Base-by-base conservation (phyloP, 2,888 invertebrate genomes). In the Drosophila nr. perissopoda region DNA sequence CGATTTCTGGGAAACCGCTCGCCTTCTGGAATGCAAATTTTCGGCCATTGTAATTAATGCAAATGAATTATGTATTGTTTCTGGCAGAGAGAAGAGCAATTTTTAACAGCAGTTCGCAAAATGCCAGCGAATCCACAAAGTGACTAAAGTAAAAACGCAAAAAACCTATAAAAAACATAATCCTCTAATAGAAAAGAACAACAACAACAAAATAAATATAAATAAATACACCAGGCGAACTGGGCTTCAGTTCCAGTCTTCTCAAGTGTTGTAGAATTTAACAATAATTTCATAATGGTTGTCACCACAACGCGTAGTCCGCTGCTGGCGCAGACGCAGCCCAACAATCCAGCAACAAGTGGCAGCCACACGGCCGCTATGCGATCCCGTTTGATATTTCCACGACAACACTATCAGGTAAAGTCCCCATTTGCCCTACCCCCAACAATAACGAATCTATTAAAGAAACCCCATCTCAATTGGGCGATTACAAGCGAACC, bases 271-370 rank as follows among this genome's bases (percentile, higher is more conserved):
- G 68, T 27, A 42, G 21, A 21, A 29, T 57, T 33, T 25, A 29
- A 51, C 29, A 18, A 54, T 46, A 51, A 46, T 6, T 7, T 27
- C 6, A 53, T 13, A 29, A 92, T 92, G 92, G 92, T 92, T 68
- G 92, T 92, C 56, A 93, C 93, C 58, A 90, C 92, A 36, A 92
- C 92, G 53, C 90, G 92, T 36, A 92, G 90, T 82, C 92, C 92
- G 18, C 78, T 92, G 77, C 79, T 91, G 70, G 82, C 84, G 51
- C 89, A 90, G 56, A 82, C 84, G 33, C 89, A 90, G 56, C 66
- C 80, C 25, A 68, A 86, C 52, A 87, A 54, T 64, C 60, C 89
- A 56, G 46, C 91, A n/a, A 53, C 79, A 40, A 78, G 79, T 72
- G 82, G 91, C 73, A 83, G 83, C 79, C 82, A 84, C 51, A 79